Conservation (phyloP, 2,888 invertebrate genomes). For the Melanophora roralis region DNA sequence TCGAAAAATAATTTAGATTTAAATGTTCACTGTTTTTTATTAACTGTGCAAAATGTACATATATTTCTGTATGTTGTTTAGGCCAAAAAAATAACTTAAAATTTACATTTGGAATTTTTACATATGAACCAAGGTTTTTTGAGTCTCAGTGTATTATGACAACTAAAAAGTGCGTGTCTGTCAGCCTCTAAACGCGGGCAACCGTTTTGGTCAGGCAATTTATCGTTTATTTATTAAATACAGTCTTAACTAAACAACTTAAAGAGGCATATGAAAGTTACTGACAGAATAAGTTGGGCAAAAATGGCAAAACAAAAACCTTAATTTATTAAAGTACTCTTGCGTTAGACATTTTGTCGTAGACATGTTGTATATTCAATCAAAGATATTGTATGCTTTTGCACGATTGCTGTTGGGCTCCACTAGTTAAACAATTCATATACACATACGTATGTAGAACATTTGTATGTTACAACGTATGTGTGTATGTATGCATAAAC, state of each 20-base stretch:
- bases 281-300: not conserved
- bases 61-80: no score
- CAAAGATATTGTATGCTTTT: slow-evolving; percentile 57
- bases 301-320: slow-evolving; percentile 4
- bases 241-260: slow-evolving; percentile 14
- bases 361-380: slow-evolving; percentile 63
- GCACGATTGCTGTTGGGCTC: slow-evolving; percentile 50
- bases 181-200: not conserved
- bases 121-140: no score
- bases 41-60: no score
- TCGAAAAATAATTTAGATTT: no score
- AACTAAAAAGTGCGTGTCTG: slow-evolving; percentile 39
- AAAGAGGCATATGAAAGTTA: not conserved
- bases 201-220: slow-evolving; percentile 16
- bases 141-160: slow-evolving; percentile 35
- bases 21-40: no score
- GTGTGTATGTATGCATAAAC: no score
- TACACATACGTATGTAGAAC: not conserved
- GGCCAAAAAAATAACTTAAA: no score
- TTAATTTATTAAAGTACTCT: slow-evolving; percentile 53
- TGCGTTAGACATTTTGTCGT: slow-evolving; percentile 61
- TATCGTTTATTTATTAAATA: slow-evolving; percentile 10
- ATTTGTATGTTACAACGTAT: no score
- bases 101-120: no score
- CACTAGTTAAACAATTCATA: slow-evolving; percentile 30